A percentile compares a stretch with the other conserved stretches of the same genome.
These are phyloP conservation scores for Meiosimyza platycephala DNA, from an alignment of 2,888 invertebrate genomes.

Conservation along the genomic window DNA sequence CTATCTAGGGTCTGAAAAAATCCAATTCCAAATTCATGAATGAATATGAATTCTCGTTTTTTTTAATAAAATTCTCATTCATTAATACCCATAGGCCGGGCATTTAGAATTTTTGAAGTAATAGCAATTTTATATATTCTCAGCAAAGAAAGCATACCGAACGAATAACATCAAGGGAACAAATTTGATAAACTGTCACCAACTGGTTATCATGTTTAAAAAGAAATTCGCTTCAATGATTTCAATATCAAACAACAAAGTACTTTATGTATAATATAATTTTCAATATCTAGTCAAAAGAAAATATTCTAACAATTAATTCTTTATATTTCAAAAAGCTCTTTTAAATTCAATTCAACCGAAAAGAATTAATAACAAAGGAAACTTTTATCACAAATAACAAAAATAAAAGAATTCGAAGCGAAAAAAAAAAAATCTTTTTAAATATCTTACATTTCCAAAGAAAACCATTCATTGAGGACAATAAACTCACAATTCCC, in stretches of 20 bases:
- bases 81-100: too few species aligned
- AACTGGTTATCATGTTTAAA: background rate
- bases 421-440: conserved; percentile 15
- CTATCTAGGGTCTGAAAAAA: too few species aligned
- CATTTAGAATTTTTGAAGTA: background rate
- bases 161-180: conserved; percentile 2
- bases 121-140: conserved; percentile 9
- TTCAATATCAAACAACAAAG: conserved; percentile 8
- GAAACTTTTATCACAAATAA: conserved; percentile 16
- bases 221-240: conserved; percentile 19
- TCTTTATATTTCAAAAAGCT: conserved; percentile 22
- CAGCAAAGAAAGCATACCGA: background rate
- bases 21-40: too few species aligned
- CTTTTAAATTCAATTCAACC: conserved; percentile 16
- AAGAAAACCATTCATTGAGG: conserved; percentile 28
- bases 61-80: too few species aligned
- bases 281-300: background rate
- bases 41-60: too few species aligned
- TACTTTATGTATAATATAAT: background rate
- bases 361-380: conserved; percentile 22
- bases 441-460: conserved; percentile 18
- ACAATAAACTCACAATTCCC: conserved; percentile 33
- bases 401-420: background rate
- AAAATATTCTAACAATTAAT: conserved; percentile 11
- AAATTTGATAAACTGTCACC: background rate